phyloP scores from a whole-genome alignment of 37 sponge, comb jelly and placozoan genomes.

The Amphimedon queenslandica region DNA sequence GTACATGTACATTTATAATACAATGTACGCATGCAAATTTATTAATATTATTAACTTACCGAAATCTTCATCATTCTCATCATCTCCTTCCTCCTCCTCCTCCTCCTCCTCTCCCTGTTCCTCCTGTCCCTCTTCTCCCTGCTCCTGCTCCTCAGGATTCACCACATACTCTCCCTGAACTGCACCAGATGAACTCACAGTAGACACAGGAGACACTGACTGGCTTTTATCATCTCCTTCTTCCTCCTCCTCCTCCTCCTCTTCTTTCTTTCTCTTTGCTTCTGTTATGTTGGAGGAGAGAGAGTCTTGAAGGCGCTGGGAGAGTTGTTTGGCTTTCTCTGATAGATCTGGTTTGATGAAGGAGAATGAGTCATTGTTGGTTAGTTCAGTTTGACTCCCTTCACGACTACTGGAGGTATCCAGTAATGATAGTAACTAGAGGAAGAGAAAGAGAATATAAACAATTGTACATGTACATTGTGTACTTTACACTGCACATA shows the following conservation, averaged over 20 bases:
- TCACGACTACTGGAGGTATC: neutral
- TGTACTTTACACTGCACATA: no score
- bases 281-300: slow-evolving; percentile 44
- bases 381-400: neutral
- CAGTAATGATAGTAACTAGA: no score
- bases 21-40: no score
- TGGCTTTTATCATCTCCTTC: neutral
- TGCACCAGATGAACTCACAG: slow-evolving; percentile 55
- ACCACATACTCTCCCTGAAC: slow-evolving; percentile 40
- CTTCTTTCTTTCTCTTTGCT: no score
- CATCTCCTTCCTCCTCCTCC: neutral
- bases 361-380: neutral
- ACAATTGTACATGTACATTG: no score
- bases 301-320: slow-evolving; percentile 7
- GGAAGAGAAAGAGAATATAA: no score
- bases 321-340: slow-evolving; percentile 4
- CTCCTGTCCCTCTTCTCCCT: no score
- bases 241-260: neutral
- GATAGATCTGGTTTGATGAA: slow-evolving; percentile 17
- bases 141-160: slow-evolving; percentile 4
- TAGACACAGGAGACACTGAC: slow-evolving; percentile 32
- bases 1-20: no score
- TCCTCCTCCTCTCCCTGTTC: no score
- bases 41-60: no score
- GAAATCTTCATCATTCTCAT: no score